Percentiles rank a stretch among this genome's conserved stretches.
phyloP scores from a whole-genome alignment of 2,113 vertebrate species.

The Siniperca chuatsi region DNA sequence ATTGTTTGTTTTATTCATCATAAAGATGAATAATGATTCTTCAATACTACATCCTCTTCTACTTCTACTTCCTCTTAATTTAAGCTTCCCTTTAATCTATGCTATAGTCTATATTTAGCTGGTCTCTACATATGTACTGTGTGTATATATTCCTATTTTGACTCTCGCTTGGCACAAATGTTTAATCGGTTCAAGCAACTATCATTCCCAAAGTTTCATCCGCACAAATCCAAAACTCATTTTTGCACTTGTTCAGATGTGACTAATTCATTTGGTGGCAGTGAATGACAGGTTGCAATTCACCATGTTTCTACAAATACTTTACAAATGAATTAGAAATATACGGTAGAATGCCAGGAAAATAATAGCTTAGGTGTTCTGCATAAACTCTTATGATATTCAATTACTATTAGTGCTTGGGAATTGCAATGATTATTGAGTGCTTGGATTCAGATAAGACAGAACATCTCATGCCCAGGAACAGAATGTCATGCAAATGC shows the following conservation, averaged over 20 bases:
- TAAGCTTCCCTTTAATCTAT: background rate
- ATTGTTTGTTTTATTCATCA: background rate
- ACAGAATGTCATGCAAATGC: slow-evolving; percentile 15
- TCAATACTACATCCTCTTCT: background rate
- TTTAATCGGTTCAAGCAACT: slow-evolving; percentile 16
- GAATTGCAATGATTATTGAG: slow-evolving; percentile 18
- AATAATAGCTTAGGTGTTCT: slow-evolving; percentile 35
- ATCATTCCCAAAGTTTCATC: slow-evolving; percentile 44
- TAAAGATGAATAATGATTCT: background rate
- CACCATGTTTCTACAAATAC: slow-evolving; percentile 46
- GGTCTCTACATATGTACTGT: background rate
- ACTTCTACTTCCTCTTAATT: background rate
- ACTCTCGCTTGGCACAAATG: slow-evolving; percentile 13
- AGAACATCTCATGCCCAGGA: background rate
- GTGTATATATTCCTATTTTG: slow-evolving; percentile 11
- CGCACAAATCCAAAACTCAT: slow-evolving; percentile 59
- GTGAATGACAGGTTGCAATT: slow-evolving; percentile 38
- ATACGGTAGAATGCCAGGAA: slow-evolving; percentile 7
- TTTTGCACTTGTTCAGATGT: slow-evolving; percentile 53
- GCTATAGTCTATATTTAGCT: background rate
- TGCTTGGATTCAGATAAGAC: background rate
- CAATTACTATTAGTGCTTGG: background rate
- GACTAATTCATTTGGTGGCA: slow-evolving; percentile 67
- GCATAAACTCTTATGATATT: slow-evolving; percentile 39
- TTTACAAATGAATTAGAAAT: slow-evolving; percentile 60